Evolutionary conservation across 2,888 invertebrate species (phyloP).

Genomic region (Serripes groenlandicus): DNA sequence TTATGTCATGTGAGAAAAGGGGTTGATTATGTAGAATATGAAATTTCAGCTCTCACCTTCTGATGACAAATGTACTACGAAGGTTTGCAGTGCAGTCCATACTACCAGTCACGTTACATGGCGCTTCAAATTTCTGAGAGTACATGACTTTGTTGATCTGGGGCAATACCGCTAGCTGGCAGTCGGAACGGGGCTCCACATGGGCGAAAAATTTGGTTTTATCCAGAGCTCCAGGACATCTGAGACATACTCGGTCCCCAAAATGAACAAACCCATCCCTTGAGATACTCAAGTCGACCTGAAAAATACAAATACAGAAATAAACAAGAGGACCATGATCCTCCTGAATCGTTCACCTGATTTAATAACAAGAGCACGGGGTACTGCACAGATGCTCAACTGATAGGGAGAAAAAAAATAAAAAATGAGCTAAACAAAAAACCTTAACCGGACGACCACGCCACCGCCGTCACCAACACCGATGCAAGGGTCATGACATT

Average conservation of each 20-base stretch:
- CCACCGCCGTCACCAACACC: too few relatives aligned
- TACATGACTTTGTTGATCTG: conserved; percentile 73
- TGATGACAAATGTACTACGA: conserved; percentile 79
- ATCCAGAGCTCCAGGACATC: conserved; percentile 78
- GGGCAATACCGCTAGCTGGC: conserved; percentile 75
- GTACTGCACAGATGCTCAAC: too few relatives aligned
- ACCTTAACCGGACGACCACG: too few relatives aligned
- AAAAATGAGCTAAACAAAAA: too few relatives aligned
- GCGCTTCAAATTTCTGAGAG: conserved; percentile 68
- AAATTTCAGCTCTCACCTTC: too few relatives aligned
- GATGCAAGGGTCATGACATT: too few relatives aligned
- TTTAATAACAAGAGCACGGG: too few relatives aligned
- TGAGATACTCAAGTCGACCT: conserved; percentile 81
- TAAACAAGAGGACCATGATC: too few relatives aligned
- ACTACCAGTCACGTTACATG: conserved; percentile 72
- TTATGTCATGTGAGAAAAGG: too few relatives aligned
- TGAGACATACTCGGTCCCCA: conserved; percentile 82
- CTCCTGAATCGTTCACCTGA: too few relatives aligned
- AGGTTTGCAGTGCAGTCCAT: conserved; percentile 70
- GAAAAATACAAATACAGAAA: conserved; percentile 30
- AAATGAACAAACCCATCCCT: conserved; percentile 84
- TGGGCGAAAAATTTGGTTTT: conserved; percentile 74
- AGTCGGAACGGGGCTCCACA: conserved; percentile 76
- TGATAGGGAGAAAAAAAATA: too few relatives aligned
- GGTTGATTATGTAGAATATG: too few relatives aligned